phyloP scores from a whole-genome alignment of 2,797 vertebrate genomes.

The Naso thynnoides region DNA sequence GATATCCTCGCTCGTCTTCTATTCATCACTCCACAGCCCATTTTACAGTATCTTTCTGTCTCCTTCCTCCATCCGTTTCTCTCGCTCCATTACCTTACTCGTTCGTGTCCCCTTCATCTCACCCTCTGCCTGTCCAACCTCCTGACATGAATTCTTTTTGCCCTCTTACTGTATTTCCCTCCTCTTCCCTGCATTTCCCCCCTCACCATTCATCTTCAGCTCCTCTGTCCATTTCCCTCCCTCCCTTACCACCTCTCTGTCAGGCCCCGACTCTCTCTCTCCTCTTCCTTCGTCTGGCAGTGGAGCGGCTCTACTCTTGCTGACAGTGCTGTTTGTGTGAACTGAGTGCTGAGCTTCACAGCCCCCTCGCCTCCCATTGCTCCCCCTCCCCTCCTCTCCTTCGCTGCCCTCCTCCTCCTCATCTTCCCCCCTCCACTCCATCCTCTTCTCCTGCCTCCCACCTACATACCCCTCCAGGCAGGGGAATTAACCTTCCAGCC shows the following conservation, averaged over 20 bases:
- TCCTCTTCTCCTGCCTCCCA: conserved; percentile 61
- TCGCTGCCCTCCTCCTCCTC: conserved; percentile 23
- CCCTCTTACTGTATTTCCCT: conserved; percentile 73
- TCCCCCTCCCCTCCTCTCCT: not conserved
- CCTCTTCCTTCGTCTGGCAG: conserved; percentile 72
- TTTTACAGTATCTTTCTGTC: conserved; percentile 79
- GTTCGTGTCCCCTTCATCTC: conserved; percentile 78
- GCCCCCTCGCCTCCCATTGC: conserved; percentile 76
- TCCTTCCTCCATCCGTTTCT: conserved; percentile 78
- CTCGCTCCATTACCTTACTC: conserved; percentile 79
- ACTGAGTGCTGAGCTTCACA: conserved; percentile 80
- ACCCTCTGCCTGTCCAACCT: conserved; percentile 78
- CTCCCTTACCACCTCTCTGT: conserved; percentile 53
- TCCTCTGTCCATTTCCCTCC: conserved; percentile 71
- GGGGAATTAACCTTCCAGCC: conserved; percentile 82
- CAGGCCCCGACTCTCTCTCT: conserved; percentile 58
- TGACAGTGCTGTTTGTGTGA: conserved; percentile 83
- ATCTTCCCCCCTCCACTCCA: conserved; percentile 50
- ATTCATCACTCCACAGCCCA: conserved; percentile 78
- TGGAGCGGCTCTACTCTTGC: conserved; percentile 77
- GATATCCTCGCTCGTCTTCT: conserved; percentile 73
- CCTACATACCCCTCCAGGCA: conserved; percentile 70
- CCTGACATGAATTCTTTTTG: conserved; percentile 78
- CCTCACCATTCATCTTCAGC: conserved; percentile 71
- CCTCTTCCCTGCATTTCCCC: conserved; percentile 61